Evolutionary conservation across 1,140 invertebrate genomes (phyloP).

Genomic region (Neotoxoptera formosana): DNA sequence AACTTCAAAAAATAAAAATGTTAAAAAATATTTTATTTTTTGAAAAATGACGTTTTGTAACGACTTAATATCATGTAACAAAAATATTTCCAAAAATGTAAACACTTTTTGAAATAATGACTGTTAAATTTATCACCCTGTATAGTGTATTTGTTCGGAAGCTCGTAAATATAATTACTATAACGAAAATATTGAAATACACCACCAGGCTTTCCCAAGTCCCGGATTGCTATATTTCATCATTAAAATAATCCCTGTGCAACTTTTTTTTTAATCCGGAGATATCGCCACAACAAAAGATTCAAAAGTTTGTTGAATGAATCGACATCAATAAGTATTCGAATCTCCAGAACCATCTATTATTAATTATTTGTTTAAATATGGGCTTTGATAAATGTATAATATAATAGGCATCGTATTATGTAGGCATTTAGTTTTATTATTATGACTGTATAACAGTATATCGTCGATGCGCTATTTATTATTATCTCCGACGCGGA

Average conservation of each 20-base stretch:
- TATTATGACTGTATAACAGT: neutral
- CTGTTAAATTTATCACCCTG: no score
- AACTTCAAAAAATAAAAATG: no score
- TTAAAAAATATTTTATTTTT: no score
- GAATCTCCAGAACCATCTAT: neutral
- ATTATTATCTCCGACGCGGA: neutral
- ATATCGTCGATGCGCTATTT: neutral
- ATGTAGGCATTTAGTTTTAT: neutral
- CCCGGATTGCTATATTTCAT: neutral
- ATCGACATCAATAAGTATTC: neutral
- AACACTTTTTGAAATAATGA: no score
- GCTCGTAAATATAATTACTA: neutral
- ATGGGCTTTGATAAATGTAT: neutral
- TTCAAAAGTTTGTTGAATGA: neutral
- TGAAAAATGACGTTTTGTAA: no score
- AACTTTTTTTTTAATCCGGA: neutral
- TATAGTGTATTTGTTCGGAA: neutral
- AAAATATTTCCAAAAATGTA: no score
- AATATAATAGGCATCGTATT: no score
- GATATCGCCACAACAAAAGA: neutral
- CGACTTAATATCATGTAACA: no score
- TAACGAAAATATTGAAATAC: neutral
- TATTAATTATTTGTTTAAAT: neutral
- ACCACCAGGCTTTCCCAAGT: neutral
- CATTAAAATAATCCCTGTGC: neutral